Evolutionary conservation across 1,140 invertebrate genomes (phyloP).

Genomic region (Dendroctonus valens): DNA sequence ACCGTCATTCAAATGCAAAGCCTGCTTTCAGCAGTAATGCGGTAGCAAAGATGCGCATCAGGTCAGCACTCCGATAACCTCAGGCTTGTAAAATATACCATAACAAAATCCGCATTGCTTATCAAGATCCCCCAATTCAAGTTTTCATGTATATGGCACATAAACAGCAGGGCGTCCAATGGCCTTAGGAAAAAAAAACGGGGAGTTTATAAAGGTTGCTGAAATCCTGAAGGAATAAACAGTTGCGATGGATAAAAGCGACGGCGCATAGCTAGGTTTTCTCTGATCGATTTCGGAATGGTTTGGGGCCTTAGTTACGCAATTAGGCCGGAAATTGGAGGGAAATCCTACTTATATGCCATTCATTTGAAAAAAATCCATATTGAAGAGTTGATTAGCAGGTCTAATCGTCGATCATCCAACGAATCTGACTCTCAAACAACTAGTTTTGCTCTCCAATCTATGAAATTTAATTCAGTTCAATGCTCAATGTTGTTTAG

Average conservation of each 20-base stretch:
- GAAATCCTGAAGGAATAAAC: constrained; percentile 33
- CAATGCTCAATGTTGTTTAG: too few relatives aligned
- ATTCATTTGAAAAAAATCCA: too few relatives aligned
- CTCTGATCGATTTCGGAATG: constrained; percentile 31
- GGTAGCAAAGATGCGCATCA: too few relatives aligned
- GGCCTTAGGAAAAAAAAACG: constrained; percentile 24
- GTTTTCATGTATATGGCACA: constrained; percentile 18
- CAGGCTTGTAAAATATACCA: neutral
- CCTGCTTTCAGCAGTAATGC: too few relatives aligned
- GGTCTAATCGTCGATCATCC: too few relatives aligned
- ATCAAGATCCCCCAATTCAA: constrained; percentile 9
- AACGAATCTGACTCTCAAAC: too few relatives aligned
- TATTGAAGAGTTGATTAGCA: too few relatives aligned
- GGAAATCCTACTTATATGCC: neutral
- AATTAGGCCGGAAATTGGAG: constrained; percentile 18
- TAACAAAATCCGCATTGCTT: neutral
- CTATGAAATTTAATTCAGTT: too few relatives aligned
- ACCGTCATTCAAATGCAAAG: too few relatives aligned
- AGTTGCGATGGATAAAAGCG: constrained; percentile 22
- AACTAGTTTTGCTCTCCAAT: too few relatives aligned
- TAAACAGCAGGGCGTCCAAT: constrained; percentile 10
- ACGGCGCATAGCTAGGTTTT: constrained; percentile 29
- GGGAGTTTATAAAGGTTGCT: constrained; percentile 22
- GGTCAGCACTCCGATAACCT: too few relatives aligned
- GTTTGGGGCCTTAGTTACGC: constrained; percentile 14